phyloP scores from a whole-genome alignment of 2,888 invertebrate species.

The Rhyacophila evoluta region DNA sequence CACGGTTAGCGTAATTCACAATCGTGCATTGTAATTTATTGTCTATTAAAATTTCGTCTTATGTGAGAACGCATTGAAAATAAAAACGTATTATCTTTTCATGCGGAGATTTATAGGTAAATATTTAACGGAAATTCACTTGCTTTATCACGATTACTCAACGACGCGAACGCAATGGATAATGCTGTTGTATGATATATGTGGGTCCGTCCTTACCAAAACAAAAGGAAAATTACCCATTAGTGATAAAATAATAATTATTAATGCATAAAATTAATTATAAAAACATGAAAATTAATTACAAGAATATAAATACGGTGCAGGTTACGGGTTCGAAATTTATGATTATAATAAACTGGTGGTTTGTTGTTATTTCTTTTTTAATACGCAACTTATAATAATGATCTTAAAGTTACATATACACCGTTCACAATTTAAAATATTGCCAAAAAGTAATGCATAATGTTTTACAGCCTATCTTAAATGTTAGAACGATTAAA shows the following conservation, averaged over 20 bases:
- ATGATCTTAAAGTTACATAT: no score
- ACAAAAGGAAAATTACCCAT: constrained; percentile 13
- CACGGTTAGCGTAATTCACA: neutral
- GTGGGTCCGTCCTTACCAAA: constrained; percentile 20
- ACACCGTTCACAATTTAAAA: no score
- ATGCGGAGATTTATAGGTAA: neutral
- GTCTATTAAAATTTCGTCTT: constrained; percentile 23
- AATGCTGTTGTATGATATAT: neutral
- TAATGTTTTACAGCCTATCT: no score
- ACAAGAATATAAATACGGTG: neutral
- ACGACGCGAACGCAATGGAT: neutral
- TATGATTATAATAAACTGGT: neutral
- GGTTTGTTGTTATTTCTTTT: neutral
- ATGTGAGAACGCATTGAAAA: constrained; percentile 24
- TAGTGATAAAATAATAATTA: neutral
- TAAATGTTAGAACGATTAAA: no score
- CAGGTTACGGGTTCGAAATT: neutral
- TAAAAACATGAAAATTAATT: constrained; percentile 14
- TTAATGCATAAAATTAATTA: constrained; percentile 22
- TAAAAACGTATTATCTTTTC: constrained; percentile 25
- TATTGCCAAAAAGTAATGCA: no score
- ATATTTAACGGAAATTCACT: neutral
- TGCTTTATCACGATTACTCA: neutral
- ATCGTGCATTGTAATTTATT: constrained; percentile 28
- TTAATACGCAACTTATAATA: no score